Conservation (phyloP, 2,888 invertebrate species). For the Argynnis bischoffii region DNA sequence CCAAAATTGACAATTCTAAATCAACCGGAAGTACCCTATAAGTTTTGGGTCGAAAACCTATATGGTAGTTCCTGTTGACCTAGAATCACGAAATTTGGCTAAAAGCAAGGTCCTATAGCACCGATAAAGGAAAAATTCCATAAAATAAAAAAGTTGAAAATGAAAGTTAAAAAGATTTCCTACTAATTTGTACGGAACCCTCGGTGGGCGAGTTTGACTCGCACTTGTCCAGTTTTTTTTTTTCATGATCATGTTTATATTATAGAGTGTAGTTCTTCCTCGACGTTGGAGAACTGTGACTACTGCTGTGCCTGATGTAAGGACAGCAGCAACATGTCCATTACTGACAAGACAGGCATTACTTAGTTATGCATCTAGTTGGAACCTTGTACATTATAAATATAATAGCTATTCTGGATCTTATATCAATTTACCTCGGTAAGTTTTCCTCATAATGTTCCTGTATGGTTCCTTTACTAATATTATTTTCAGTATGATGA, state of each 20-base stretch:
- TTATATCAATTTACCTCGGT: constrained; percentile 93
- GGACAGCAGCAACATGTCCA: constrained; percentile 77
- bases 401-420: constrained; percentile 94
- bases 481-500: neutral
- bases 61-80: no score
- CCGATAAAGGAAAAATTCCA: no score
- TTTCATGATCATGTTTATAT: neutral
- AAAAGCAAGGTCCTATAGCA: no score
- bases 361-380: constrained; percentile 91
- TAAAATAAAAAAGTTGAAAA: no score
- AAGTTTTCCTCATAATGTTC: constrained; percentile 44
- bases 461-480: neutral
- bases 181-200: no score
- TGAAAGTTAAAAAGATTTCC: no score
- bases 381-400: constrained; percentile 95
- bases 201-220: no score
- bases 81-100: no score
- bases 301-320: constrained; percentile 82
- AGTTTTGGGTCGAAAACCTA: no score
- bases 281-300: constrained; percentile 90
- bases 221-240: no score
- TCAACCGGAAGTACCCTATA: no score
- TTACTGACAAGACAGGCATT: constrained; percentile 83
- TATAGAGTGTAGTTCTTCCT: constrained; percentile 89
- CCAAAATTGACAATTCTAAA: no score